Evolutionary conservation across 2,113 vertebrate species (phyloP).

Genomic region (Mungos mungo): DNA sequence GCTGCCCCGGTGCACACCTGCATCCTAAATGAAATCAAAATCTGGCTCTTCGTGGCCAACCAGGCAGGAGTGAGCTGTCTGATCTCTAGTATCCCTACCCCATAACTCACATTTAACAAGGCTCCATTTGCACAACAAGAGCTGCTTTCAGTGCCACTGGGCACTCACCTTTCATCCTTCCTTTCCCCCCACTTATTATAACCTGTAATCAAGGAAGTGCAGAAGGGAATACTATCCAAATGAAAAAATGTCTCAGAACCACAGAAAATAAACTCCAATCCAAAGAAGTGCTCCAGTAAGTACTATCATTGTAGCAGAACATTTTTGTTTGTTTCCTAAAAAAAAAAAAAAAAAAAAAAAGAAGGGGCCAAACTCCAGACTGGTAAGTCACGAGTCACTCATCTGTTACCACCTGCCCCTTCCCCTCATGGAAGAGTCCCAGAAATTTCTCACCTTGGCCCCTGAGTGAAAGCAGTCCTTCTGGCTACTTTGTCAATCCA

Average conservation of each 20-base stretch:
- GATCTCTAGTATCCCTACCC: background rate
- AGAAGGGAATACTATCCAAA: background rate
- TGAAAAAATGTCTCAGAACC: background rate
- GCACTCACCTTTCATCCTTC: background rate
- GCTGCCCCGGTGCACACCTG: background rate
- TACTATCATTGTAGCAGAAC: background rate
- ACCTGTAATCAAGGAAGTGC: background rate
- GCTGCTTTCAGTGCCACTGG: background rate
- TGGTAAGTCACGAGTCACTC: background rate
- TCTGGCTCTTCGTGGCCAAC: background rate
- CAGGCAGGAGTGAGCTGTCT: background rate
- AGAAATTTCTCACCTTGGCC: background rate
- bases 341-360: background rate
- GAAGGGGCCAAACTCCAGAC: background rate
- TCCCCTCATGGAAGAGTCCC: background rate
- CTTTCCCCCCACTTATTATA: background rate
- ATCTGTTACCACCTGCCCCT: background rate
- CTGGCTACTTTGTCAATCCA: slow-evolving; percentile 63
- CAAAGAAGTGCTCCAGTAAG: background rate
- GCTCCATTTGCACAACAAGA: background rate
- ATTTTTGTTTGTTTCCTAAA: slow-evolving; percentile 21
- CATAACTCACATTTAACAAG: background rate
- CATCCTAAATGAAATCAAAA: background rate
- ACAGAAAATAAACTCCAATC: background rate
- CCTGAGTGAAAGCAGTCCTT: background rate